Evolutionary conservation across 2,113 vertebrate genomes (phyloP).

Genomic region (Climacteris rufus): DNA sequence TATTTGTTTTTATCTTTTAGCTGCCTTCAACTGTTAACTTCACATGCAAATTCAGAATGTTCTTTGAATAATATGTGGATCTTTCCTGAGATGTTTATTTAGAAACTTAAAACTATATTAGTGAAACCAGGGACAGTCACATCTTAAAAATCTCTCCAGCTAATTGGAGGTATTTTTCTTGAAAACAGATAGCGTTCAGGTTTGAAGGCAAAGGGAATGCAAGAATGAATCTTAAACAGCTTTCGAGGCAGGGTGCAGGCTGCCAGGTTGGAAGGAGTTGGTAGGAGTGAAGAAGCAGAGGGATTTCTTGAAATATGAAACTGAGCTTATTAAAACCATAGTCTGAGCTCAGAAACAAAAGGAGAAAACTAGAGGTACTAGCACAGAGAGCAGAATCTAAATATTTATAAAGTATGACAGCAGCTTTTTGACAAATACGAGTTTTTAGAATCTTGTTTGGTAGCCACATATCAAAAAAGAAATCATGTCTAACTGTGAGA

Average conservation of each 20-base stretch:
- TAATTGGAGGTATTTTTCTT: neutral
- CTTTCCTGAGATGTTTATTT: neutral
- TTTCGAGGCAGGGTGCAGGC: neutral
- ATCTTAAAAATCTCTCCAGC: neutral
- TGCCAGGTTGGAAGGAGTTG: neutral
- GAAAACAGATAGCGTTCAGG: neutral
- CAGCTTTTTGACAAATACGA: neutral
- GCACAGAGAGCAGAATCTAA: neutral
- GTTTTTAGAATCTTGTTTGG: neutral
- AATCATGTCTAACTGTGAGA: slow-evolving; percentile 2
- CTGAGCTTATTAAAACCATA: neutral
- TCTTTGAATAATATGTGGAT: neutral
- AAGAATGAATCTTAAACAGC: neutral
- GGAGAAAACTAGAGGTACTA: neutral
- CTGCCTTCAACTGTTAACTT: neutral
- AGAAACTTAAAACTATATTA: neutral
- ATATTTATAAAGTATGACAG: slow-evolving; percentile 18
- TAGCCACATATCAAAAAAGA: slow-evolving; percentile 10
- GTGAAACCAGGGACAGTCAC: neutral
- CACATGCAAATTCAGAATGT: neutral
- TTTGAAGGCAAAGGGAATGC: neutral
- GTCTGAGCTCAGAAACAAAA: neutral
- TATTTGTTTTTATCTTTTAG: neutral
- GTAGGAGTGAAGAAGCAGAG: neutral
- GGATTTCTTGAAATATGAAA: neutral